Base-by-base conservation (phyloP, 2,888 invertebrate species). In the Drosophila nr. fundita region DNA sequence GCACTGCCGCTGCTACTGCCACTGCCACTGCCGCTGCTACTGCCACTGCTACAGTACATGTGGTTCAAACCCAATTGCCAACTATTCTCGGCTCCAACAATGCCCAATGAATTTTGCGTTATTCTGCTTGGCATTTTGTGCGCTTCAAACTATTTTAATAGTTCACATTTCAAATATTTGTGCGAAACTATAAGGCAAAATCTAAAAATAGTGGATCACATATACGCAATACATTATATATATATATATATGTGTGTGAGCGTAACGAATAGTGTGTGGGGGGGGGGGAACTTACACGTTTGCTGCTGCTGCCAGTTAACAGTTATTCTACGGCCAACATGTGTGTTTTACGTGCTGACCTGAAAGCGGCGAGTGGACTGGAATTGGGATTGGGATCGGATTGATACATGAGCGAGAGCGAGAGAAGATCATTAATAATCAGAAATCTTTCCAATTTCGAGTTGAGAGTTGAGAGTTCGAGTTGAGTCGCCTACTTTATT, bases 401-500 rank as follows among this genome's bases (percentile, higher is more conserved):
- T 90, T 90, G 82, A 82, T 83, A 75, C 73, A 76, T 82, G 68
- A 68, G 79, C 24, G 54, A 54, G 54, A 54, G 18, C n/a, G 5
- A 38, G 27, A n/a, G 38, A 90, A 88, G 38, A 91, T 90, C 91
- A 91, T 91, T 91, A 92, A 92, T 91, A 87, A 88, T 91, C 83
- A 86, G 79, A 82, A 83, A 77, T 76, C 80, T 71, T 78, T 59
- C n/a, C 27, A 61, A 61, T 29, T 65, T 48, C n/a, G 29, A 53
- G 48, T 24, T 62, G 36, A 27, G n/a, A 53, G 55, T 45, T 30
- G 36, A n/a, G 55, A 67, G 67, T 32, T 40, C 27, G 32, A 54
- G 57, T 45, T 29, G 50, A 50, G 87, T 89, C 90, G 89, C 85
- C 90, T 81, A 87, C 89, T 89, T 90, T 85, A 90, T 78, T 83